These are phyloP conservation scores for Vulpes lagopus DNA, from an alignment of 2,113 vertebrate species.

Conservation along the genomic window DNA sequence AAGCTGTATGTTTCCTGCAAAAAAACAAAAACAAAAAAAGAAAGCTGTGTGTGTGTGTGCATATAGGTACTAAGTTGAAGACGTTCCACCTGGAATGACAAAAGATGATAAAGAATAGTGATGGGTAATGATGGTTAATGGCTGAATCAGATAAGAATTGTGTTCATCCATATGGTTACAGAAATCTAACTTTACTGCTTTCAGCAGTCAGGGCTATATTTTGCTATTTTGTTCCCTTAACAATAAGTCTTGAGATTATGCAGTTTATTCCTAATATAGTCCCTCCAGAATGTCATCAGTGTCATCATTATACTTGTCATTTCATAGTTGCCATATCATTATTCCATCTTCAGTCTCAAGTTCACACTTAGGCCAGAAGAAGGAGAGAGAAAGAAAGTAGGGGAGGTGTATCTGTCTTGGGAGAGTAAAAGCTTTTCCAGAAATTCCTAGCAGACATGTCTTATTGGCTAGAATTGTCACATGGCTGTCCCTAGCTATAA, in stretches of 20 bases:
- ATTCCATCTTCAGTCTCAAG: not conserved
- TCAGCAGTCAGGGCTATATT: not conserved
- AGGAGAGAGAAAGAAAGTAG: not conserved
- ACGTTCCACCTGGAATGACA: not conserved
- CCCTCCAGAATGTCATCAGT: not conserved
- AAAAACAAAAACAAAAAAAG: too few relatives aligned
- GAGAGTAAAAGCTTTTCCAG: not conserved
- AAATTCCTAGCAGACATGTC: not conserved
- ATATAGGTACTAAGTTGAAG: not conserved
- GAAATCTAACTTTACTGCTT: not conserved
- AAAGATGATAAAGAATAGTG: not conserved
- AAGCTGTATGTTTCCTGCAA: not conserved
- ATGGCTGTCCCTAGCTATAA: not conserved
- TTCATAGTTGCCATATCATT: not conserved
- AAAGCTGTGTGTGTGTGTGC: not conserved
- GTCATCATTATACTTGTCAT: not conserved
- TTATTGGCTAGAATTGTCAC: not conserved
- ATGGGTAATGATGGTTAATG: not conserved
- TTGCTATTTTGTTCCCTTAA: not conserved
- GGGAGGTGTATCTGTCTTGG: not conserved
- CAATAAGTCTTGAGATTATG: not conserved
- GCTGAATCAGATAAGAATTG: not conserved
- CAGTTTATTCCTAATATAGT: not conserved
- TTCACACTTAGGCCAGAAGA: conserved; percentile 12
- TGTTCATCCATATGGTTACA: not conserved